phyloP scores from a whole-genome alignment of 2,113 vertebrate genomes.

The Nansenia antarctica region DNA sequence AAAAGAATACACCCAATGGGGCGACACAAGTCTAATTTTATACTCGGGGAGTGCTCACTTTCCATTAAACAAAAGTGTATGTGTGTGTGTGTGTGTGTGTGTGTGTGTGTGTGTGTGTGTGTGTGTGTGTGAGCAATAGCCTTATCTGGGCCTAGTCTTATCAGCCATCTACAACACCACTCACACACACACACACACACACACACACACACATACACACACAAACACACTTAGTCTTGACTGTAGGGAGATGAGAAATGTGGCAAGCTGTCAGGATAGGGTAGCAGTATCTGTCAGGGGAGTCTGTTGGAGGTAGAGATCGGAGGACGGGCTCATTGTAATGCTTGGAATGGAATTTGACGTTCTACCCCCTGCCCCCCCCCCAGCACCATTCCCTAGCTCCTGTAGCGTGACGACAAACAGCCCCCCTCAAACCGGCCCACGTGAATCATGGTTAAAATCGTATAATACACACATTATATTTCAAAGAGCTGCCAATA shows the following conservation, averaged over 20 bases:
- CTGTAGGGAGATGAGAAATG: background rate
- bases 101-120: constrained; percentile 11
- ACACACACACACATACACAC: background rate
- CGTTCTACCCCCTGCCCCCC: no score
- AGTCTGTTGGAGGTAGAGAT: no score
- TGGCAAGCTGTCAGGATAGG: background rate
- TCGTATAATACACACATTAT: no score
- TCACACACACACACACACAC: background rate
- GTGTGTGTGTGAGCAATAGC: background rate
- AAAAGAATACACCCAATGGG: constrained; percentile 47
- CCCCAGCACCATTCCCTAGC: no score
- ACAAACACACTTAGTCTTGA: background rate
- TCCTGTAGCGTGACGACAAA: no score
- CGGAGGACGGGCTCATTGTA: no score
- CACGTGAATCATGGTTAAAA: no score
- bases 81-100: constrained; percentile 1
- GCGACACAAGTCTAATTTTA: constrained; percentile 47
- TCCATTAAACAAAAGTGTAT: constrained; percentile 9
- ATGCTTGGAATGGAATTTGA: no score
- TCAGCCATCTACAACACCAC: background rate
- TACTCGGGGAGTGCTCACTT: constrained; percentile 23
- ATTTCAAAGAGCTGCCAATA: no score
- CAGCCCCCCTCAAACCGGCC: no score
- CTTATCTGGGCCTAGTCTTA: background rate
- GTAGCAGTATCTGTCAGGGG: background rate